Percentiles rank a stretch among this genome's conserved stretches.
These are phyloP conservation scores for Actinia equina DNA, from an alignment of 64 coral and sea anemone species.

Conservation along the genomic window DNA sequence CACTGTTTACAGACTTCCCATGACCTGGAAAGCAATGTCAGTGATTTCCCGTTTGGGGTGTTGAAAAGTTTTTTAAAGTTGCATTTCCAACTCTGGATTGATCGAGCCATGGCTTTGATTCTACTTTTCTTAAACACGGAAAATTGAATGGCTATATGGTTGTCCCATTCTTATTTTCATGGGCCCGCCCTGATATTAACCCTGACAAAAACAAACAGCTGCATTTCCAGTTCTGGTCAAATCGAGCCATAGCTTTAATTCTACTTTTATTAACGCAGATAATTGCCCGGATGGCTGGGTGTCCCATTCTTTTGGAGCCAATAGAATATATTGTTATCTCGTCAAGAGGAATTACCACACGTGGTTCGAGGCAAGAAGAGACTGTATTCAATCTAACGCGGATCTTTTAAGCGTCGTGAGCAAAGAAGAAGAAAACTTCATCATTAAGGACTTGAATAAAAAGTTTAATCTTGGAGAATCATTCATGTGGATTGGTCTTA, in stretches of 20 bases:
- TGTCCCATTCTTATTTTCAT: no score
- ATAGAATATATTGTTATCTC: constrained; percentile 63
- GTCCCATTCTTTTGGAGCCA: constrained; percentile 22
- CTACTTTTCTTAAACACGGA: no score
- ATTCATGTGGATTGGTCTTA: constrained; percentile 84
- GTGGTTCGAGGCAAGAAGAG: constrained; percentile 72
- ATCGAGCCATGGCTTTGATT: no score
- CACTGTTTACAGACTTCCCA: no score
- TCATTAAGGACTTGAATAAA: constrained; percentile 45
- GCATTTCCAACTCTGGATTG: background rate
- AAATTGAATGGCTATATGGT: no score
- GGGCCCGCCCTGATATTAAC: no score
- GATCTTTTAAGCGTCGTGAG: constrained; percentile 70
- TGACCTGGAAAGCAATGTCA: background rate
- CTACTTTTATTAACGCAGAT: constrained; percentile 18
- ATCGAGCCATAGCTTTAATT: background rate
- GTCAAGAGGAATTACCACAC: constrained; percentile 59
- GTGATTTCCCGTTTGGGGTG: no score
- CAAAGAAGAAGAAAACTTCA: constrained; percentile 71
- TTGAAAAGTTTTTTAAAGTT: background rate
- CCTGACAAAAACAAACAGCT: no score
- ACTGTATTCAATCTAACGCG: constrained; percentile 47
- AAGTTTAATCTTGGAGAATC: constrained; percentile 56
- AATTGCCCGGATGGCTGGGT: constrained; percentile 59
- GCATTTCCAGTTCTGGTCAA: no score